Evolutionary conservation across 2,888 invertebrate species (phyloP).

Genomic region (Venustoraphidia nigricollis): DNA sequence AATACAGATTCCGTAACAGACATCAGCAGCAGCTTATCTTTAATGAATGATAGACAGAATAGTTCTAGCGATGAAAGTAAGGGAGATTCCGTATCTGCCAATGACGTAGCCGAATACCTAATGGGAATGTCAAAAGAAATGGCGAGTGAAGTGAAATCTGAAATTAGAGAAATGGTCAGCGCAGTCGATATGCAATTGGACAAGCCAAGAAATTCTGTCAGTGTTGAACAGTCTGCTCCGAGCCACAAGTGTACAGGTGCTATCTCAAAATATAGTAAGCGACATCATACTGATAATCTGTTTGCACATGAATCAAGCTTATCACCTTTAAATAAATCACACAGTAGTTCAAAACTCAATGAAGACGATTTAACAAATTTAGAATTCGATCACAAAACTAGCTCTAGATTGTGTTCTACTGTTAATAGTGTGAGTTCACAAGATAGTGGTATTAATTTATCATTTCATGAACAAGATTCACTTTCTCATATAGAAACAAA

Average conservation of each 20-base stretch:
- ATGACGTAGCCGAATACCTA: conserved; percentile 60
- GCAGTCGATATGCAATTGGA: conserved; percentile 42
- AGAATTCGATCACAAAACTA: conserved; percentile 32
- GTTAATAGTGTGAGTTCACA: conserved; percentile 58
- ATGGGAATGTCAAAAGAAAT: conserved; percentile 65
- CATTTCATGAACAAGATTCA: conserved; percentile 49
- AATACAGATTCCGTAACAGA: conserved; percentile 43
- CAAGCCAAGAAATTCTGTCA: conserved; percentile 10
- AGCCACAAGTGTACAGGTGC: conserved; percentile 19
- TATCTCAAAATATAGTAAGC: conserved; percentile 14
- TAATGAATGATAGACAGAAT: conserved; percentile 22
- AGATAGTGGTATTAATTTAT: conserved; percentile 63
- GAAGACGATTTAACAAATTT: conserved; percentile 39
- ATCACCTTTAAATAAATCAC: conserved; percentile 32
- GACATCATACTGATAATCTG: conserved; percentile 18
- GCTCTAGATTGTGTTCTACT: conserved; percentile 44
- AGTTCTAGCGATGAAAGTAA: conserved; percentile 44
- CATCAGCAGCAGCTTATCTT: conserved; percentile 22
- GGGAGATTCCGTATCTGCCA: conserved; percentile 55
- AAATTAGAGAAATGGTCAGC: conserved; percentile 56
- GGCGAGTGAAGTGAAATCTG: conserved; percentile 65
- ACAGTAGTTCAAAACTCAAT: conserved; percentile 37
- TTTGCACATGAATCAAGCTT: conserved; percentile 22
- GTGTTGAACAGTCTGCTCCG: conserved; percentile 21
- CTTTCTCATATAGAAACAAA: conserved; percentile 13